These are phyloP conservation scores for Montipora cactus DNA, from an alignment of 64 coral and sea anemone species.

Conservation along the genomic window DNA sequence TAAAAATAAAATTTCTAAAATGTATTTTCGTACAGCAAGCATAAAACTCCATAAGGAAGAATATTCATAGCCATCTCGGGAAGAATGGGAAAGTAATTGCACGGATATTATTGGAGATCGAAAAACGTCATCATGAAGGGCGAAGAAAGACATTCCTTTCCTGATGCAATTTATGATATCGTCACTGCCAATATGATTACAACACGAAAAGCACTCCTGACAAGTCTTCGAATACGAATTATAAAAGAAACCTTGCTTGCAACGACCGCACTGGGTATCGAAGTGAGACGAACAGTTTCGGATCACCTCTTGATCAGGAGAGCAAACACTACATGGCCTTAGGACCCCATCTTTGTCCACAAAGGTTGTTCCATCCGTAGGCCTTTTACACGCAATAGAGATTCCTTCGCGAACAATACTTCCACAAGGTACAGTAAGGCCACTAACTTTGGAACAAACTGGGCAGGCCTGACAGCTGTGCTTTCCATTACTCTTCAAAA, in stretches of 20 bases:
- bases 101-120: background rate
- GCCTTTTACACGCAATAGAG: background rate
- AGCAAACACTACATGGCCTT: background rate
- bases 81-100: background rate
- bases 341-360: background rate
- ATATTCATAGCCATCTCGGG: too few relatives aligned
- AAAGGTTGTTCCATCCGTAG: background rate
- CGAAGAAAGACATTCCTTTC: background rate
- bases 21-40: too few relatives aligned
- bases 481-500: background rate
- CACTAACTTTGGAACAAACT: background rate
- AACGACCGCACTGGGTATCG: conserved; percentile 19
- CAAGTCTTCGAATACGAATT: background rate
- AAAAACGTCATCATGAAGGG: background rate
- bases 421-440: conserved; percentile 37
- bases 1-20: background rate
- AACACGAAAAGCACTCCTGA: conserved; percentile 32
- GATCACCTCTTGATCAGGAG: background rate
- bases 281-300: conserved; percentile 13
- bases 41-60: too few relatives aligned
- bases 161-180: conserved; percentile 9
- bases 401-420: background rate
- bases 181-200: conserved; percentile 1
- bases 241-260: conserved; percentile 29
- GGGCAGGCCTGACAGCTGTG: conserved; percentile 10